phyloP scores from a whole-genome alignment of 1,140 invertebrate species.

The Eupeodes corollae region DNA sequence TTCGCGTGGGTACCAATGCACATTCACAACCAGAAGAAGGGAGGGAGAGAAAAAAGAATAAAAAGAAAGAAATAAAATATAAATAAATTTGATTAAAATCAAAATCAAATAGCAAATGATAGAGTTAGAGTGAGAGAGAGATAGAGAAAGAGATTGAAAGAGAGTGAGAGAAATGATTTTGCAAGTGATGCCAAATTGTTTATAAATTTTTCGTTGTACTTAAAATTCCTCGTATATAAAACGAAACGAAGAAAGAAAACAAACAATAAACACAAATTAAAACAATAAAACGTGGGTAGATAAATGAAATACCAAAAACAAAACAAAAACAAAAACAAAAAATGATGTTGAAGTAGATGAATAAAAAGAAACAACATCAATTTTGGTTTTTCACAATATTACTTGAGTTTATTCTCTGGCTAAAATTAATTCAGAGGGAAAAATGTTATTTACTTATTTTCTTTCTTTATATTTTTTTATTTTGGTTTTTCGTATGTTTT shows the following conservation, averaged over 20 bases:
- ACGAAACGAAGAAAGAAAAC: too few species aligned
- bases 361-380: too few species aligned
- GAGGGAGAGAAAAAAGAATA: background rate
- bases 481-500: background rate
- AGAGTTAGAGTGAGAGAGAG: too few species aligned
- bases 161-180: background rate
- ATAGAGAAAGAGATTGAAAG: too few species aligned
- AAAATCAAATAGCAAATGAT: background rate
- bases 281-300: background rate
- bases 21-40: background rate
- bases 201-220: background rate
- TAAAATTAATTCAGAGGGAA: too few species aligned
- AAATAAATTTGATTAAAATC: background rate
- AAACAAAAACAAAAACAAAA: too few species aligned
- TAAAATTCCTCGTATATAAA: too few species aligned
- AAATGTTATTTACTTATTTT: background rate
- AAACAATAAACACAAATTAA: background rate
- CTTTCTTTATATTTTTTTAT: background rate
- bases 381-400: too few species aligned
- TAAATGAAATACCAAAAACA: too few species aligned
- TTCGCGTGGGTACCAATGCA: background rate
- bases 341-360: too few species aligned
- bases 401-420: too few species aligned
- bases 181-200: background rate
- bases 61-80: background rate